Base-by-base conservation (phyloP, 1,140 invertebrate species). In the Cotesia typhae region DNA sequence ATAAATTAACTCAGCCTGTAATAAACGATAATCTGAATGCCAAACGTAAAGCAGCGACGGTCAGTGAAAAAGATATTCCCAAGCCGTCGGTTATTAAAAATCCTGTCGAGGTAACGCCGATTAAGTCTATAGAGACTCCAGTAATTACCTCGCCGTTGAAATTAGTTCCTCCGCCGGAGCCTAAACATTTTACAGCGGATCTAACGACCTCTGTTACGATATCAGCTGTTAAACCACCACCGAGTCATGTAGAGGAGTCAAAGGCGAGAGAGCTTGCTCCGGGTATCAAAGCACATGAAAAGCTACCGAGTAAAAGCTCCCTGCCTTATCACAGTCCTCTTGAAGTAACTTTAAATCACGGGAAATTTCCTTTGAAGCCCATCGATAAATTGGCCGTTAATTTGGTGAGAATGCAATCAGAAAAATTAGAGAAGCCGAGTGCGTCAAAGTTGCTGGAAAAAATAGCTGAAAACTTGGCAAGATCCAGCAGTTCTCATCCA, bases 311-410 rank as follows among this genome's bases (percentile, higher is more conserved):
- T 9, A 81, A 82, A 64, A 77, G 66, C 57, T 75, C n/a, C 20
- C 5, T 78, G n/a, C n/a, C 74, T 68, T 80, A 28, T 35, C 2
- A 9, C 20, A 59, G 20, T 59, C 3, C 76, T 69, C 51, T 17
- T 0, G 80, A 80, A 10, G 52, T 77, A 1, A 38, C 72, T 38
- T 51, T 73, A 5, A 72, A 63, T 4, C 81, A 82, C 53, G 76
- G 69, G 14, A 87, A 86, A 73, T 51, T 82, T 37, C 80, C 85
- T 0, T 55, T 83, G 0, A 87, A 86, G 60, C 81, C 86, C 0
- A 86, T 87, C 14, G 84, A 87, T 65, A 80, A 86, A 60, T 57
- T 86, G 4, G 84, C 85, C 9, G 85, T 82, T 0, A 86, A 85
- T 75, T 80, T 86, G 4, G 81, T 81, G 0, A 79, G 81, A 4